A percentile compares a stretch with the other conserved stretches of the same genome.
phyloP scores from a whole-genome alignment of 2,797 vertebrate genomes.

The Cichlasoma orientale region DNA sequence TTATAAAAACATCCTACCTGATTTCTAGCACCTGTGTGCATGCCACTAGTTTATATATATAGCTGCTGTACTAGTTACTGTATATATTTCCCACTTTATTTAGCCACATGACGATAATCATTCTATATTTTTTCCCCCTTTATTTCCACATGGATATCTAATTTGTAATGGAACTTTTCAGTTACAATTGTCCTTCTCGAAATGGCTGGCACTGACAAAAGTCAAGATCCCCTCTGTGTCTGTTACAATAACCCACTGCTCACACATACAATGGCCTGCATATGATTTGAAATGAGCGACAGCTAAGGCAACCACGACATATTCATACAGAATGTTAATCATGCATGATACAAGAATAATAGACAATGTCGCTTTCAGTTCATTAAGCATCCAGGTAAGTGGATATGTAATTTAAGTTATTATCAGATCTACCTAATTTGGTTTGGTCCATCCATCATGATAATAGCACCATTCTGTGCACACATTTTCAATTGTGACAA shows the following conservation, averaged over 20 bases:
- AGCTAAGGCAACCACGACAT: constrained; percentile 46
- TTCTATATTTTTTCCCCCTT: background rate
- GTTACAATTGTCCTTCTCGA: constrained; percentile 18
- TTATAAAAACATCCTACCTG: background rate
- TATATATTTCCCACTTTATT: background rate
- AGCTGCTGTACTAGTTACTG: background rate
- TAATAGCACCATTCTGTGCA: constrained; percentile 58
- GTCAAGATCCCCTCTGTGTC: constrained; percentile 40
- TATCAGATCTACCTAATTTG: constrained; percentile 72
- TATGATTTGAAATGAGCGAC: constrained; percentile 56
- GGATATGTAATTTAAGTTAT: constrained; percentile 74
- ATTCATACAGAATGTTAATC: constrained; percentile 70
- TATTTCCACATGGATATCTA: background rate
- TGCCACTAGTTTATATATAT: background rate
- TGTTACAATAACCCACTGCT: constrained; percentile 47
- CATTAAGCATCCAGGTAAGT: constrained; percentile 76
- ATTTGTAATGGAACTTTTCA: constrained; percentile 29
- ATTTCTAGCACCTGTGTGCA: background rate
- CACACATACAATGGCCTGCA: constrained; percentile 39
- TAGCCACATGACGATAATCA: background rate
- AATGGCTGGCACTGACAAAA: constrained; percentile 19
- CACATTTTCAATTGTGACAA: constrained; percentile 57
- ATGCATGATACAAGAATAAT: constrained; percentile 74
- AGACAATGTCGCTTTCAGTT: constrained; percentile 71
- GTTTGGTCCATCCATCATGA: constrained; percentile 65